phyloP scores from a whole-genome alignment of 2,797 vertebrate genomes.

The Coendou prehensilis region DNA sequence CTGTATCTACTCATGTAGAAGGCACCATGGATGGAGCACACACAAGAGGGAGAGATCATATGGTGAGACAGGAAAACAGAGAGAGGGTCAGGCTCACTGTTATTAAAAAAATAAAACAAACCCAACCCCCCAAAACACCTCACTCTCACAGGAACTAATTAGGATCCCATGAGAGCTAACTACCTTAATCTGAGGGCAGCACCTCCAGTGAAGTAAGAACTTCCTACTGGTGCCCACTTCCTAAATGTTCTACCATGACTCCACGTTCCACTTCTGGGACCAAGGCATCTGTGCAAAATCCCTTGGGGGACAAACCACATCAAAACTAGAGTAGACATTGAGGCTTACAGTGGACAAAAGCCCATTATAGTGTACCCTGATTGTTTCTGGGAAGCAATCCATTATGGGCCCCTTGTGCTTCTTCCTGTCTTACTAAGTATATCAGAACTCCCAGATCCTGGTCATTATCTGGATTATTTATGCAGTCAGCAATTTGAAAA shows the following conservation, averaged over 20 bases:
- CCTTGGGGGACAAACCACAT: not conserved
- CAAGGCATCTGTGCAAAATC: not conserved
- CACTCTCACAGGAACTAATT: not conserved
- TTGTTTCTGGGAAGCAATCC: not conserved
- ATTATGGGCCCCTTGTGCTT: not conserved
- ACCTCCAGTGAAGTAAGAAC: not conserved
- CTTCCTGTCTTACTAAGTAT: not conserved
- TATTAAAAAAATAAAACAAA: not conserved
- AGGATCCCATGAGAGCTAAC: not conserved
- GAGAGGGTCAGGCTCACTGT: not conserved
- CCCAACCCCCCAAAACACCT: no score
- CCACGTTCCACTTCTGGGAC: not conserved
- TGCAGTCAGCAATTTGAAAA: not conserved
- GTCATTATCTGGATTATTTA: not conserved
- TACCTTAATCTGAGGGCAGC: not conserved
- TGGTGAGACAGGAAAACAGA: not conserved
- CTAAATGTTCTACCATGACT: not conserved
- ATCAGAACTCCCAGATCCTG: not conserved
- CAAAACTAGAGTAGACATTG: not conserved
- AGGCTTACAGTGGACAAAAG: not conserved
- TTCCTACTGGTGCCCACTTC: no score
- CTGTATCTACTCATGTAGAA: no score
- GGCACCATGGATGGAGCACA: not conserved
- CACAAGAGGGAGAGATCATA: not conserved
- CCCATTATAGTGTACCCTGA: not conserved